Evolutionary conservation across 2,113 vertebrate genomes (phyloP).

Genomic region (Fulmarus glacialis): DNA sequence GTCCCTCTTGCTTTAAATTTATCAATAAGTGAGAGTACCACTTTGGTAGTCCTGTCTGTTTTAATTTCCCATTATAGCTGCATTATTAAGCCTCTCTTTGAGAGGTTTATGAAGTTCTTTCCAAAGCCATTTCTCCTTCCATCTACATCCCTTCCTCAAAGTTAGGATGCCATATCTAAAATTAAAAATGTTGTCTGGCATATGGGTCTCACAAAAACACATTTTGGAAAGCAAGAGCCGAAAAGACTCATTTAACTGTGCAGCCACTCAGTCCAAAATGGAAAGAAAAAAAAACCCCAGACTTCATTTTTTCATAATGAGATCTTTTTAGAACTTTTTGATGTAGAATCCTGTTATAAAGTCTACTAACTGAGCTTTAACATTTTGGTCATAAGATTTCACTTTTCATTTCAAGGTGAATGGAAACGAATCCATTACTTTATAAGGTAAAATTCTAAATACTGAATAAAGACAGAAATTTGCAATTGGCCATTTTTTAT

Average conservation of each 20-base stretch:
- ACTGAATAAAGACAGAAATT: neutral
- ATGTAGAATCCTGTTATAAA: neutral
- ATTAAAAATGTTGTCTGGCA: neutral
- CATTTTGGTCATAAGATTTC: neutral
- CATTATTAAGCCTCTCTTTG: neutral
- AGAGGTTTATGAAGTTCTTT: neutral
- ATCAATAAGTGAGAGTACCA: neutral
- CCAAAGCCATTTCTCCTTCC: neutral
- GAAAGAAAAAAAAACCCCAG: neutral
- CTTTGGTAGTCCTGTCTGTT: neutral
- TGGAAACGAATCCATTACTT: neutral
- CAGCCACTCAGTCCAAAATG: neutral
- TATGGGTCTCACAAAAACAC: neutral
- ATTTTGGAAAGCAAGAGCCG: neutral
- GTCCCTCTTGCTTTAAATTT: neutral
- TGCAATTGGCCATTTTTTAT: neutral
- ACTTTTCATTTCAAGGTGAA: neutral
- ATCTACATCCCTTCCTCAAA: neutral
- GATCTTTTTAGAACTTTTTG: neutral
- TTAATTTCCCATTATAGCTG: neutral
- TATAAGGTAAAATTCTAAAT: neutral
- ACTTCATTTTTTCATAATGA: neutral
- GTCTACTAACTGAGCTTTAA: neutral
- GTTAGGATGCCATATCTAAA: neutral
- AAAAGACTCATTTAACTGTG: neutral